Conservation (phyloP, 2,888 invertebrate genomes). For the Poecilobothrus nobilitatus region DNA sequence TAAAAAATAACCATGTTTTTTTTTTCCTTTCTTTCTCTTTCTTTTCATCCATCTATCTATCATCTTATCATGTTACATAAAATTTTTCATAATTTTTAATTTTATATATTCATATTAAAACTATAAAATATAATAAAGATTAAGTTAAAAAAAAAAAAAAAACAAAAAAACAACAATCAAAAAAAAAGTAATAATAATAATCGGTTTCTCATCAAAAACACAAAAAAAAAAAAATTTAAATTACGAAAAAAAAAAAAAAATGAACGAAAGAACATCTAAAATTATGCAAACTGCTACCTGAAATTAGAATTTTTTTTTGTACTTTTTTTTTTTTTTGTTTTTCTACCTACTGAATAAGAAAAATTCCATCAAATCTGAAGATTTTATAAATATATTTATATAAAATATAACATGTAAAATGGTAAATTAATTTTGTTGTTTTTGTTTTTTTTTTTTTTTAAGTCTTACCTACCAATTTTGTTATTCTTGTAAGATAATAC, state of each 20-base stretch:
- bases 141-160: neutral
- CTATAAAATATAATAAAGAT: neutral
- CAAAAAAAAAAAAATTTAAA: neutral
- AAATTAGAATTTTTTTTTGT: neutral
- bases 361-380: neutral
- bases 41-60: too few relatives aligned
- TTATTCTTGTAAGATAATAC: neutral
- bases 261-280: neutral
- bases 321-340: neutral
- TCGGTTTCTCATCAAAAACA: neutral
- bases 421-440: neutral
- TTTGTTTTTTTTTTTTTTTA: neutral
- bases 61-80: neutral
- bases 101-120: neutral
- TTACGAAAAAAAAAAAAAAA: neutral
- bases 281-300: conserved; percentile 6
- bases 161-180: too few relatives aligned
- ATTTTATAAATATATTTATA: neutral
- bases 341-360: neutral
- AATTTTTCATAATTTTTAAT: neutral
- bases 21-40: neutral
- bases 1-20: neutral
- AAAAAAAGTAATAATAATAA: neutral
- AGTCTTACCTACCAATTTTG: neutral
- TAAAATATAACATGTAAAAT: neutral